Percentiles rank a stretch among this genome's conserved stretches.
These are phyloP conservation scores for Cacajao melanocephalus DNA, from an alignment of 2,797 vertebrate genomes.

Conservation along the genomic window DNA sequence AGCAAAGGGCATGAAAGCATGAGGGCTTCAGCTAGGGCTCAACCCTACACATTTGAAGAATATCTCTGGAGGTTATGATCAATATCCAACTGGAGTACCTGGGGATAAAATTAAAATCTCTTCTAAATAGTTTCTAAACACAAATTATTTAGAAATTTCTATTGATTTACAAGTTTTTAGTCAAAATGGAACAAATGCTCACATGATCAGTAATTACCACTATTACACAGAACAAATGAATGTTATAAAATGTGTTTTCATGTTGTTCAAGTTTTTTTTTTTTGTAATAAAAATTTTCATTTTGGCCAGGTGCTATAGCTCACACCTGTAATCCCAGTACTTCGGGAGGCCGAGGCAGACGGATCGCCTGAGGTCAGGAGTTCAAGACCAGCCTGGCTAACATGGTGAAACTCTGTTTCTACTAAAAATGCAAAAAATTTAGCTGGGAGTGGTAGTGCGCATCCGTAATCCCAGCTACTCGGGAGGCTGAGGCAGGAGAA, in stretches of 20 bases:
- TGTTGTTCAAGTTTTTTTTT: not conserved
- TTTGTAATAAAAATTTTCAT: not conserved
- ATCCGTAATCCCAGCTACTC: not conserved
- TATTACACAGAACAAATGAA: not conserved
- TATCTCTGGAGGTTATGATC: not conserved
- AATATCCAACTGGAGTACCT: not conserved
- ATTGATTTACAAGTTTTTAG: not conserved
- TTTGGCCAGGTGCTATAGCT: not conserved
- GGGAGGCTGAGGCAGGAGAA: not conserved
- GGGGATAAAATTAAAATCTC: not conserved
- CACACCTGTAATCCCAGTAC: not conserved
- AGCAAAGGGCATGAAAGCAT: not conserved
- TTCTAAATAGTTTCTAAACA: not conserved
- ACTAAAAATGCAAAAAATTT: not conserved
- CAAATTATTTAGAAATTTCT: not conserved
- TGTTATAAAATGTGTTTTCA: not conserved
- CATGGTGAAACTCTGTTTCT: not conserved
- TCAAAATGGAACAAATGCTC: not conserved
- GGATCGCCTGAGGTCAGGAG: not conserved
- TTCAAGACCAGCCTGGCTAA: not conserved
- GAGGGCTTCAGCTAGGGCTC: not conserved
- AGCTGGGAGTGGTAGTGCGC: fast-evolving
- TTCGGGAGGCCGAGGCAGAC: not conserved
- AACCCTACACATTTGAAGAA: not conserved
- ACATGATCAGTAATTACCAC: not conserved